Conservation (phyloP, 1,140 invertebrate genomes). For the Lethrus apterus region DNA sequence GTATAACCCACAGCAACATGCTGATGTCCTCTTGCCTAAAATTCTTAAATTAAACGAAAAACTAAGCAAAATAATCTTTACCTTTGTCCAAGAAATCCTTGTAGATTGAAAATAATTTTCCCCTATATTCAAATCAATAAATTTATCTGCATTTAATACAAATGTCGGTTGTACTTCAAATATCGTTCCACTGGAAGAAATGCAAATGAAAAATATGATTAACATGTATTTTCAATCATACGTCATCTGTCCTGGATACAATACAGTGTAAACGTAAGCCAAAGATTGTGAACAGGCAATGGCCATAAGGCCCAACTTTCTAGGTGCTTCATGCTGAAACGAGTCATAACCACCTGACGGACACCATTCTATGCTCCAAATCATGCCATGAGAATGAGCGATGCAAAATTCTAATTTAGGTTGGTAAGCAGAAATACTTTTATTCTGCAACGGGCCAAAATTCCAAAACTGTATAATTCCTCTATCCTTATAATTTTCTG, state of each 20-base stretch:
- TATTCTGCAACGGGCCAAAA: slow-evolving; percentile 42
- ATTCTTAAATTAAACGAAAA: slow-evolving; percentile 6
- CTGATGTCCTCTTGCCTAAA: slow-evolving; percentile 30
- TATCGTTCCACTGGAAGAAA: slow-evolving; percentile 19
- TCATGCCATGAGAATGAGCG: slow-evolving; percentile 55
- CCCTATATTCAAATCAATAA: slow-evolving; percentile 15
- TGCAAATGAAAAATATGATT: slow-evolving; percentile 1
- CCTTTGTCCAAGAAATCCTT: slow-evolving; percentile 39
- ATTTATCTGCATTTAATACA: slow-evolving; percentile 25
- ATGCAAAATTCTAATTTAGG: slow-evolving; percentile 49
- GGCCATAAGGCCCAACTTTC: slow-evolving; percentile 61
- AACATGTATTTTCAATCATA: slow-evolving; percentile 2
- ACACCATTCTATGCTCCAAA: slow-evolving; percentile 69
- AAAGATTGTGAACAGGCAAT: slow-evolving; percentile 56
- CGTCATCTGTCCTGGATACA: slow-evolving; percentile 40
- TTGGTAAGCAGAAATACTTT: slow-evolving; percentile 10
- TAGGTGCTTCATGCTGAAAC: slow-evolving; percentile 21
- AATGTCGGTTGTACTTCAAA: slow-evolving; percentile 32
- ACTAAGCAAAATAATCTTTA: slow-evolving; percentile 17
- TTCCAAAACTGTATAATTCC: slow-evolving; percentile 56
- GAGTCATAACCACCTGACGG: slow-evolving; percentile 57
- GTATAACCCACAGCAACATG: slow-evolving; percentile 34
- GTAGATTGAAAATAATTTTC: slow-evolving; percentile 26
- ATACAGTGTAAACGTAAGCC: slow-evolving; percentile 55
- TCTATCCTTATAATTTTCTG: slow-evolving; percentile 38